Evolutionary conservation across 2,888 invertebrate genomes (phyloP).

Genomic region (Iselma pallidipennis): DNA sequence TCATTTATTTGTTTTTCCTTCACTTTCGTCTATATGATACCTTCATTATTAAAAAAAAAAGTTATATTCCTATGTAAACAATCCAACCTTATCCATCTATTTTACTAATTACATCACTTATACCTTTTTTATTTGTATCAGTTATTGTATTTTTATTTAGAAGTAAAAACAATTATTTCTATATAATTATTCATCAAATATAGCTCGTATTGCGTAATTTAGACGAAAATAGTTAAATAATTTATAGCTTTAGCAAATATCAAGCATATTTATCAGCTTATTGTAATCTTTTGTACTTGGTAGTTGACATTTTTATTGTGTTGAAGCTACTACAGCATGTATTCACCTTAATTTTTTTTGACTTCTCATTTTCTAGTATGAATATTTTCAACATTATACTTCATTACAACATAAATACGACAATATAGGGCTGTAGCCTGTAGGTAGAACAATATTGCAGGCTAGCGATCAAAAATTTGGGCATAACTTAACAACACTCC

Average conservation of each 20-base stretch:
- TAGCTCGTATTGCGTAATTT: slow-evolving; percentile 5
- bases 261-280: background rate
- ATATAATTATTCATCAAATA: background rate
- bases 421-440: too few species aligned
- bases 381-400: too few species aligned
- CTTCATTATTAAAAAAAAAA: background rate
- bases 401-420: too few species aligned
- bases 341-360: too few species aligned
- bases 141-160: background rate
- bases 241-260: slow-evolving; percentile 2
- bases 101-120: background rate
- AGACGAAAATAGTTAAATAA: slow-evolving; percentile 4
- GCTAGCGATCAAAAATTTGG: too few species aligned
- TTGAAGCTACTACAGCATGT: background rate
- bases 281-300: background rate
- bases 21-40: slow-evolving; percentile 8
- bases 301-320: background rate
- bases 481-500: too few species aligned
- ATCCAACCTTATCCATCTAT: background rate
- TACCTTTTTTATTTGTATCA: background rate
- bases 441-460: too few species aligned
- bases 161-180: background rate
- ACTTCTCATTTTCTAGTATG: too few species aligned
- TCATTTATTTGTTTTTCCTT: slow-evolving; percentile 14
- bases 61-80: background rate